phyloP scores from a whole-genome alignment of 2,888 invertebrate genomes.

The Balanococcus diminutus region DNA sequence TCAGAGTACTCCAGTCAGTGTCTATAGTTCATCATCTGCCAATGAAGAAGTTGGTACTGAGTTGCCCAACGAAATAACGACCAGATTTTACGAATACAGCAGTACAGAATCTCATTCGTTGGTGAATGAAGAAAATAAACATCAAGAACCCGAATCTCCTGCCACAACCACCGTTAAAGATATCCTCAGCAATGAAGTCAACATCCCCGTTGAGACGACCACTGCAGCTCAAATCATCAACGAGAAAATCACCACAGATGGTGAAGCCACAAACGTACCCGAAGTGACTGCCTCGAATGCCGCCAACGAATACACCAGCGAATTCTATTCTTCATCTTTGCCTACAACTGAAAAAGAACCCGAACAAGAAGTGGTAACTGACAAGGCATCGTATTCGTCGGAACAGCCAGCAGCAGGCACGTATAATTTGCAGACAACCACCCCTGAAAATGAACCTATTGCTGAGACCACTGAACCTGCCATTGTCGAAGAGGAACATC shows the following conservation, averaged over 20 bases:
- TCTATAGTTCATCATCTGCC: background rate
- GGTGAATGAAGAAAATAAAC: background rate
- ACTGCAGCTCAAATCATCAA: background rate
- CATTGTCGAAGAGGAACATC: background rate
- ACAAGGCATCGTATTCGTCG: background rate
- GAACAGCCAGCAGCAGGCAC: background rate
- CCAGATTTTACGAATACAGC: background rate
- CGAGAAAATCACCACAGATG: background rate
- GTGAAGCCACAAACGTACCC: background rate
- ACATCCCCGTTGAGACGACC: background rate
- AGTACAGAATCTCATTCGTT: background rate
- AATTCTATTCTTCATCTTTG: background rate
- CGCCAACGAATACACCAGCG: conserved; percentile 3
- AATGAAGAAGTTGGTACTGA: background rate
- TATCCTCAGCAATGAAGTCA: background rate
- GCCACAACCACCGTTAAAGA: background rate
- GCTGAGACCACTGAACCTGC: background rate
- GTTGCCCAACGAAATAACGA: background rate
- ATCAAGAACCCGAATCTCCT: background rate
- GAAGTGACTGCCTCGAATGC: background rate
- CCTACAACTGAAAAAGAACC: background rate
- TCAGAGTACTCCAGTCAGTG: background rate
- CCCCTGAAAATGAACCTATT: background rate
- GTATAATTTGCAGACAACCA: background rate
- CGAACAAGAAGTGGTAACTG: background rate